Percentiles rank a stretch among this genome's conserved stretches.
These are phyloP conservation scores for Linhomoeus sp. DNA, from an alignment of 2,888 invertebrate genomes.

Conservation along the genomic window DNA sequence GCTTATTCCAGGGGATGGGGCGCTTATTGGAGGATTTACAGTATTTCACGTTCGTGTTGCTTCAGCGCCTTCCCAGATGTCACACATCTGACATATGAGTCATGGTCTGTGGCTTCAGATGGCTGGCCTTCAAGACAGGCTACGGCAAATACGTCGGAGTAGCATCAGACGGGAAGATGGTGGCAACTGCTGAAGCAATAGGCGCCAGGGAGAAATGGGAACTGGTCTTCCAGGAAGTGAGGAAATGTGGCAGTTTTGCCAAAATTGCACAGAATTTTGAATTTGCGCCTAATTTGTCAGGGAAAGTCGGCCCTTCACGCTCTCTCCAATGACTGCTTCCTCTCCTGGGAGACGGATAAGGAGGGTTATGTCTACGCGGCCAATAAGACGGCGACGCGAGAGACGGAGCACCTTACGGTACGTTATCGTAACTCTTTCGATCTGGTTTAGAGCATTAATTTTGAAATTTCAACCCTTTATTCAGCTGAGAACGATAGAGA, in stretches of 20 bases:
- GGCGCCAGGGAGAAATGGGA: conserved; percentile 91
- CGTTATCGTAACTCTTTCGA: no score
- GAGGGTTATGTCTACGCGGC: conserved; percentile 57
- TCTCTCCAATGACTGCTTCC: conserved; percentile 59
- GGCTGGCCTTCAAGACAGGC: conserved; percentile 80
- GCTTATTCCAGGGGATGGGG: no score
- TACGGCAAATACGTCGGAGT: conserved; percentile 87
- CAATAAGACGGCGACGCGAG: conserved; percentile 45
- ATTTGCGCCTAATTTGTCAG: conserved; percentile 34
- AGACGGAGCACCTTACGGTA: conserved; percentile 48
- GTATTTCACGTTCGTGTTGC: no score
- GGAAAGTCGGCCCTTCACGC: conserved; percentile 64
- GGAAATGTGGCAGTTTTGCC: no score
- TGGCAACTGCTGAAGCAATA: conserved; percentile 80
- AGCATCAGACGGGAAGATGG: conserved; percentile 59
- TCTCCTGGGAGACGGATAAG: conserved; percentile 55
- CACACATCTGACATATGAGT: no score
- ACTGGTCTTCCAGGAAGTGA: conserved; percentile 58
- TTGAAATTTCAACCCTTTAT: no score
- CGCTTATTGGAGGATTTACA: no score
- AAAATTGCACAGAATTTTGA: no score
- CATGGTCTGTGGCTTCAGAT: no score
- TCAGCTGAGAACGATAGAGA: conserved; percentile 32
- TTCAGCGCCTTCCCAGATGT: conserved; percentile 41
- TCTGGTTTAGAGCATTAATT: no score